phyloP scores from a whole-genome alignment of 1,140 invertebrate species.

The Apis florea region DNA sequence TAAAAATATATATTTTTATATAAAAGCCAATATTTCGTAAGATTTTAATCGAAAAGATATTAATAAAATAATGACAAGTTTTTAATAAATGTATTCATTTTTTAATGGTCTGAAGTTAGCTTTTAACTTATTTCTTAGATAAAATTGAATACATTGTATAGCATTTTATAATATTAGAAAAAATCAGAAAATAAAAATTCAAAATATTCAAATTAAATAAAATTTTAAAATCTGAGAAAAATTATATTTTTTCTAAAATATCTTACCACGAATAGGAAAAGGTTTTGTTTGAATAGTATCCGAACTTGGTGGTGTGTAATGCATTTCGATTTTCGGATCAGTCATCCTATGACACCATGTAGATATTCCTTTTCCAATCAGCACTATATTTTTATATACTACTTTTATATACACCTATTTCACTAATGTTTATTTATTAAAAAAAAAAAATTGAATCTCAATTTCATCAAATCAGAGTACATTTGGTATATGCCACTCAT shows the following conservation, averaged over 20 bases:
- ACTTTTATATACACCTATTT: neutral
- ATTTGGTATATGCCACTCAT: slow-evolving; percentile 19
- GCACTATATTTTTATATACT: too few species aligned
- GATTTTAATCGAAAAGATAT: neutral
- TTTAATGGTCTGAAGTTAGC: neutral
- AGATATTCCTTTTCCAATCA: neutral
- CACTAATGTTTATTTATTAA: neutral
- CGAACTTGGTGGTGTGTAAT: slow-evolving; percentile 84
- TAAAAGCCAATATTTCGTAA: neutral
- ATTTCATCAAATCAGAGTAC: neutral
- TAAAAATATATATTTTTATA: neutral
- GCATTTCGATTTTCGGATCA: slow-evolving; percentile 73
- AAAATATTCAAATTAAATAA: neutral
- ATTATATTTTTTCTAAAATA: slow-evolving; percentile 34
- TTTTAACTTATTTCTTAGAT: neutral
- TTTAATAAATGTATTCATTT: neutral
- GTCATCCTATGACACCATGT: slow-evolving; percentile 64
- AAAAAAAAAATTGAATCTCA: neutral
- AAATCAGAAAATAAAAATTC: neutral
- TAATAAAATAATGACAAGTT: neutral
- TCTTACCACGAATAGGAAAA: slow-evolving; percentile 89
- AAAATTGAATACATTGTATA: neutral
- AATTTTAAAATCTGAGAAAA: neutral
- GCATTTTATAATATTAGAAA: neutral
- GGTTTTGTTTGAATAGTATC: slow-evolving; percentile 93